These are phyloP conservation scores for Hippocampus zosterae DNA, from an alignment of 2,113 vertebrate genomes.

Conservation along the genomic window DNA sequence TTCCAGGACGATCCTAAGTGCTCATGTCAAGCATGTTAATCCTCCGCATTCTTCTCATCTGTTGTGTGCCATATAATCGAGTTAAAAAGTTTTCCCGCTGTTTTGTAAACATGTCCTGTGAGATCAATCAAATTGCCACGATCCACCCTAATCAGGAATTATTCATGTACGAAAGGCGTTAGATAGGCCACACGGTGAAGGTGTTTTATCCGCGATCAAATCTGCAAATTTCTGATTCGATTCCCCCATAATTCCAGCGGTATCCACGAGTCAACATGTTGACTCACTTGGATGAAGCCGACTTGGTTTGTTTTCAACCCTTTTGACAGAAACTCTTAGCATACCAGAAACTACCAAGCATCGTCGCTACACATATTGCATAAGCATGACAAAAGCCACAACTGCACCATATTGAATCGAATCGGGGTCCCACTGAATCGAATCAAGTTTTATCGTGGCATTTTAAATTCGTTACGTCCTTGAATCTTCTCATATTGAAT, in stretches of 20 bases:
- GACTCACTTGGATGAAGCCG: neutral
- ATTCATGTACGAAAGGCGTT: conserved; percentile 14
- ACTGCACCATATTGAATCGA: too few relatives aligned
- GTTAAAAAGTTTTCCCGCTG: conserved; percentile 29
- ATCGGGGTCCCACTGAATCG: too few relatives aligned
- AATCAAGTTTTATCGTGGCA: too few relatives aligned
- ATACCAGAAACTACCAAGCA: too few relatives aligned
- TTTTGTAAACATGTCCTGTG: conserved; percentile 20
- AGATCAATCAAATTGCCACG: conserved; percentile 42
- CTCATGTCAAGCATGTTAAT: conserved; percentile 8
- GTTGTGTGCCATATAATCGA: conserved; percentile 32
- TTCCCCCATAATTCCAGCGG: neutral
- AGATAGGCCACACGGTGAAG: neutral
- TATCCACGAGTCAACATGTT: neutral
- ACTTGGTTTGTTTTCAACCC: too few relatives aligned
- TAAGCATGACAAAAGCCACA: too few relatives aligned
- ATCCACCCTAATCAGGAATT: conserved; percentile 51
- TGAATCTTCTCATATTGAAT: too few relatives aligned
- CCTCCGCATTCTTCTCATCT: neutral
- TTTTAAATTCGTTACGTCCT: too few relatives aligned
- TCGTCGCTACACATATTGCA: too few relatives aligned
- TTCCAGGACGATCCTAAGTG: neutral
- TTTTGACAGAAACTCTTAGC: too few relatives aligned
- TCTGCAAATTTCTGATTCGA: neutral
- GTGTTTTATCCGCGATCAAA: neutral